These are phyloP conservation scores for Sitophilus oryzae DNA, from an alignment of 1,140 invertebrate species.

Conservation along the genomic window DNA sequence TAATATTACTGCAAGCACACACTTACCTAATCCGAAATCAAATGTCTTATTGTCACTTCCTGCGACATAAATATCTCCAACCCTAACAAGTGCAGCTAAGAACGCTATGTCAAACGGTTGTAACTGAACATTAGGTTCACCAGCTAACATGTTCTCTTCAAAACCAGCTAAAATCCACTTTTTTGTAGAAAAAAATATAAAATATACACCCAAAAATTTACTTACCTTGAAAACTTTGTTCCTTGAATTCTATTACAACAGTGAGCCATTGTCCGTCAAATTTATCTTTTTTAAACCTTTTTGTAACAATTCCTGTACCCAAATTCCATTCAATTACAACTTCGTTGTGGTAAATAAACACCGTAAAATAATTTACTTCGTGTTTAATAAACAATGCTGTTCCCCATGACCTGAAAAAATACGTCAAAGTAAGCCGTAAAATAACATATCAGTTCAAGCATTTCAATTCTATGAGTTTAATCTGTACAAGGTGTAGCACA, in stretches of 20 bases:
- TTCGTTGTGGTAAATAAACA: conserved; percentile 64
- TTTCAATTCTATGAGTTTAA: too few relatives aligned
- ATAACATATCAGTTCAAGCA: too few relatives aligned
- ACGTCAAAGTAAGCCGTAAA: too few relatives aligned
- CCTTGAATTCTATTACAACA: conserved; percentile 52
- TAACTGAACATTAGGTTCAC: conserved; percentile 45
- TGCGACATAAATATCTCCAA: conserved; percentile 37
- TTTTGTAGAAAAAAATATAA: background rate
- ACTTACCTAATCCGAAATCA: conserved; percentile 36
- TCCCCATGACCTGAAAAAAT: conserved; percentile 56
- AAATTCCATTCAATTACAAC: conserved; percentile 63
- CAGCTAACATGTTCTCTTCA: conserved; percentile 48
- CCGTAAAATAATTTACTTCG: conserved; percentile 58
- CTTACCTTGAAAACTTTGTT: conserved; percentile 49
- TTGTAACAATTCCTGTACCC: conserved; percentile 45
- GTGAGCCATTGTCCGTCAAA: conserved; percentile 64
- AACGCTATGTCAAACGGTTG: conserved; percentile 49
- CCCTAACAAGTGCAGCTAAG: conserved; percentile 53
- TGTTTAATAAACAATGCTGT: conserved; percentile 58
- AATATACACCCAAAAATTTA: conserved; percentile 25
- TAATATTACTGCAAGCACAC: background rate
- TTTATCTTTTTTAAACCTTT: conserved; percentile 54
- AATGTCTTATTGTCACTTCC: conserved; percentile 40
- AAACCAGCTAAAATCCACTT: conserved; percentile 34
- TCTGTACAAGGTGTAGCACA: too few relatives aligned